Evolutionary conservation across 2,113 vertebrate genomes (phyloP), one percentile per base, ranked within the genome.

Genomic region (Tiliqua scincoides): DNA sequence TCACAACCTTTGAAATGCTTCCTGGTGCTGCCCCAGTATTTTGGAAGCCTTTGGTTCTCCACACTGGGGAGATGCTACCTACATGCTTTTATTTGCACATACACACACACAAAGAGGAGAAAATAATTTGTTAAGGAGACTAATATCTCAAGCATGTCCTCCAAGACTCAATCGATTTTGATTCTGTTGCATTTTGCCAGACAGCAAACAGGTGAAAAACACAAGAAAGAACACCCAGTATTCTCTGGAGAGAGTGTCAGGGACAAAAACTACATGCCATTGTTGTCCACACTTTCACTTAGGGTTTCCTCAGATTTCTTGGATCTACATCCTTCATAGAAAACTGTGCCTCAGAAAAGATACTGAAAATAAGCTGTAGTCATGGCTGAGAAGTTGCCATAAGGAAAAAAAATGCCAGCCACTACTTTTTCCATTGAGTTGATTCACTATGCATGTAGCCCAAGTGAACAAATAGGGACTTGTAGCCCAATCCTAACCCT

Each of bases 181-280:
- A 91, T 94, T 88, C 54, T 94, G 90, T 90, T 87, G 91, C 92
- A 87, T 93, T 93, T 94, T 63, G 88, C 86, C 93, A 96, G 91
- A 94, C 93, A 91, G 92, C 9, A 73, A 92, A 88, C 83, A 83
- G 82, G 81, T 89, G 87, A 95, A 94, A 95, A 93, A 94, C 73
- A 92, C 83, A 96, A 94, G 62, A 35, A 91, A 91, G 90, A 94
- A 89, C 61, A 92, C 82, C 91, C 92, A 87, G 54, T 95, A 89
- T 91, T 62, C 61, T 77, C 92, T 84, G 90, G 68, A 35, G 85
- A 95, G 93, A 54, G 86, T 82, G 78, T 91, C 57, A 92, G 68
- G 74, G 48, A 62, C 80, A 18, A 77, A 57, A 91, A 87, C n/a
- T 57, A 59, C 88, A 87, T 0, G 2, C 59, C 86, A 70, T 86